phyloP scores from a whole-genome alignment of 2,888 invertebrate species.

The Thyatira batis region DNA sequence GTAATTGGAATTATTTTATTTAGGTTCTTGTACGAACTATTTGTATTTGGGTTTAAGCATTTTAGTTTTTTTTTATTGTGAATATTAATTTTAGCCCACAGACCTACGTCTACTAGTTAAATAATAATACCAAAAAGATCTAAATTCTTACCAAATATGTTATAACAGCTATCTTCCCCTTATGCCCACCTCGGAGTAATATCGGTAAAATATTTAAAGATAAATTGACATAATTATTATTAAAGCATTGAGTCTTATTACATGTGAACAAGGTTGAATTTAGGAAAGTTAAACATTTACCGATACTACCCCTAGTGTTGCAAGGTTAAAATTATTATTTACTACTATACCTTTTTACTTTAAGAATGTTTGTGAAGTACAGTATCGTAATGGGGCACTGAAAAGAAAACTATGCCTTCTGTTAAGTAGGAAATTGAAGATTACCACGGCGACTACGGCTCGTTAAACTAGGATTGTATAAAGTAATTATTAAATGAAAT shows the following conservation, averaged over 20 bases:
- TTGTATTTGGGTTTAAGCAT: too few relatives aligned
- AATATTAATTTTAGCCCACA: too few relatives aligned
- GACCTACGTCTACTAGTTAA: too few relatives aligned
- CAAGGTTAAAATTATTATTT: not conserved
- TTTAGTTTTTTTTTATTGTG: too few relatives aligned
- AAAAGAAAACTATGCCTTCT: not conserved
- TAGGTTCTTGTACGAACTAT: too few relatives aligned
- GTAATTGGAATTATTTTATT: too few relatives aligned
- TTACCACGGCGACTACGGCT: slow-evolving; percentile 52
- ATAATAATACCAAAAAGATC: too few relatives aligned
- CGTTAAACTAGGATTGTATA: slow-evolving; percentile 48
- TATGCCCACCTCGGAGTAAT: too few relatives aligned
- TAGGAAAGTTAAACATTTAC: not conserved
- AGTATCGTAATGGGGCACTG: not conserved
- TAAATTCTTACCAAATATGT: too few relatives aligned
- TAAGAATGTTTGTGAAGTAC: not conserved
- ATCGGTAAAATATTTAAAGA: not conserved
- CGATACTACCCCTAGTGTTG: not conserved
- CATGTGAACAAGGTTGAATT: too few relatives aligned
- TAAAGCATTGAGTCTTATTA: not conserved
- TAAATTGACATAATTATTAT: not conserved
- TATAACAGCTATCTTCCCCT: too few relatives aligned
- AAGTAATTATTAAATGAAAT: slow-evolving; percentile 17
- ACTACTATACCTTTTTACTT: too few relatives aligned
- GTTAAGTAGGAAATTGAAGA: not conserved